These are phyloP conservation scores for Zosterops pallidus DNA, from an alignment of 2,113 vertebrate species.

Conservation along the genomic window DNA sequence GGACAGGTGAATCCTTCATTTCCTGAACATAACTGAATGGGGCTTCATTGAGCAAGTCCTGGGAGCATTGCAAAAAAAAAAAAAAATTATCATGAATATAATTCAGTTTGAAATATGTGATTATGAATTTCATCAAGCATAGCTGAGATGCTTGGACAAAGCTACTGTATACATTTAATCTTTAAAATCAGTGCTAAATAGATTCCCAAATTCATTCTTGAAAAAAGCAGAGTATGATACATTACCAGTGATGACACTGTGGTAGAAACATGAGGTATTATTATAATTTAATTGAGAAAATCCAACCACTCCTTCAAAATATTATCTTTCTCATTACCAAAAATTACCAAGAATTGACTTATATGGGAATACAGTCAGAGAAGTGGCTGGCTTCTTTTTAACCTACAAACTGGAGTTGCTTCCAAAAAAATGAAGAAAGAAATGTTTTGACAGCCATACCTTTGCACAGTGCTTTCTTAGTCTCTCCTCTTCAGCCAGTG, in stretches of 20 bases:
- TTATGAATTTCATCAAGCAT: background rate
- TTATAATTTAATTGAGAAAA: constrained; percentile 10
- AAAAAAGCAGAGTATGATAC: background rate
- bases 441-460: background rate
- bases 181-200: background rate
- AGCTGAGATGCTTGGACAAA: background rate
- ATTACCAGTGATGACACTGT: background rate
- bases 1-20: constrained; percentile 34
- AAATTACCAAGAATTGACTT: background rate
- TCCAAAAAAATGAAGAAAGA: background rate
- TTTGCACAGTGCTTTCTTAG: background rate
- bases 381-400: background rate
- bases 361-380: background rate
- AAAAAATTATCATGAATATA: background rate
- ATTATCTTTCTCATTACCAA: background rate
- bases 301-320: background rate
- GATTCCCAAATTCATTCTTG: background rate
- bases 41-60: background rate
- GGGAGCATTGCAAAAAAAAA: constrained; percentile 3
- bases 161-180: background rate
- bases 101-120: constrained; percentile 15
- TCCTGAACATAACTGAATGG: constrained; percentile 26
- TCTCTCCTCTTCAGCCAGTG: background rate
- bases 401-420: background rate
- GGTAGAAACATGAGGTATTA: background rate